These are phyloP conservation scores for Dendropsophus ebraccatus DNA, from an alignment of 2,113 vertebrate species.

Conservation along the genomic window DNA sequence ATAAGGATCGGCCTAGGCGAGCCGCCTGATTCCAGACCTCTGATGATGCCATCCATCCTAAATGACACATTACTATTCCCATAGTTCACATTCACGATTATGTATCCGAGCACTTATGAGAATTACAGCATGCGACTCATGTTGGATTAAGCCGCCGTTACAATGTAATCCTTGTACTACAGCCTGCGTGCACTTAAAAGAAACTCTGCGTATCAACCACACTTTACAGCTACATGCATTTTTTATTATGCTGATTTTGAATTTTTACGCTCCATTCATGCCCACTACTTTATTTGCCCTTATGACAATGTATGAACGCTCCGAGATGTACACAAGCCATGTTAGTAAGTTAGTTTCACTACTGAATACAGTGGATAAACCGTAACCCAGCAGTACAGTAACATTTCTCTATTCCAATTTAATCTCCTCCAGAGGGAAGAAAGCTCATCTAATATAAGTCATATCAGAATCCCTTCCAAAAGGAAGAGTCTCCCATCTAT, in stretches of 20 bases:
- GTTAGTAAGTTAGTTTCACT: no score
- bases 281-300: no score
- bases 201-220: neutral
- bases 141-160: neutral
- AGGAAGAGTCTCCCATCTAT: no score
- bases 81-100: neutral
- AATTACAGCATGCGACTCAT: neutral
- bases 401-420: no score
- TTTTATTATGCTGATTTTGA: neutral
- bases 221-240: neutral
- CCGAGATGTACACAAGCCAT: no score
- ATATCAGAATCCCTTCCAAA: no score
- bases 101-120: neutral
- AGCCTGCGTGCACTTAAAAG: neutral
- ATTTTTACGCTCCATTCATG: no score
- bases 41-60: neutral
- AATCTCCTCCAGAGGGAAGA: no score
- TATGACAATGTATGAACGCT: no score
- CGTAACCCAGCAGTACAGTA: no score
- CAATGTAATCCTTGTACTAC: neutral
- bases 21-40: neutral
- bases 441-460: no score
- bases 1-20: neutral
- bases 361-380: no score
- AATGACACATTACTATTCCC: neutral